These are phyloP conservation scores for Syrrhaptes paradoxus DNA, from an alignment of 2,113 vertebrate genomes.

Conservation along the genomic window DNA sequence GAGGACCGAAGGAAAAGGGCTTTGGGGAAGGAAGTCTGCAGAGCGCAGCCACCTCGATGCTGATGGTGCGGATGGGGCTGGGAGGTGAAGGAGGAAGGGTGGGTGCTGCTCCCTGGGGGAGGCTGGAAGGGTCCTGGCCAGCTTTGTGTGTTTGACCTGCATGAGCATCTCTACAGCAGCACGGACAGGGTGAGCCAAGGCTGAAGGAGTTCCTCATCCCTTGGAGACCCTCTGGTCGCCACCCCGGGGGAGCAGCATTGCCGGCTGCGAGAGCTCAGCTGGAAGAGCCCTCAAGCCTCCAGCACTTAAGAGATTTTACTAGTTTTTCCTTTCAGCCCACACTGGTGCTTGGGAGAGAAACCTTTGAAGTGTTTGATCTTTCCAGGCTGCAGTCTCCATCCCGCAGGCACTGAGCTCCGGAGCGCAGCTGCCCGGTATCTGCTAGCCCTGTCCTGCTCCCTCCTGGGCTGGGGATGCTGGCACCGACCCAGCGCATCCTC, in stretches of 20 bases:
- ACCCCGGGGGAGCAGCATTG: not conserved
- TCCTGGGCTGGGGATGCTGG: not conserved
- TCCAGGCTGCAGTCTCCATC: not conserved
- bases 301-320: not conserved
- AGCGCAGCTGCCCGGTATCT: not conserved
- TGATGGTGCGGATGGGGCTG: not conserved
- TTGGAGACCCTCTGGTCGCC: rapidly evolving
- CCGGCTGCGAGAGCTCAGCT: not conserved
- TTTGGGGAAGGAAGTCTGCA: not conserved
- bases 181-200: rapidly evolving
- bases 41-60: rapidly evolving
- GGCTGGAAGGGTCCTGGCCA: not conserved
- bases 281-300: not conserved
- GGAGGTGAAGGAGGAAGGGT: not conserved
- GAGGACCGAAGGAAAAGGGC: not conserved
- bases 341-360: rapidly evolving
- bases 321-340: not conserved
- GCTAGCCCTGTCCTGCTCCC: rapidly evolving
- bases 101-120: not conserved
- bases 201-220: not conserved
- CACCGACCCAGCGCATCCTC: rapidly evolving
- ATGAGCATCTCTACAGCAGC: rapidly evolving
- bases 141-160: not conserved
- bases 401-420: rapidly evolving
- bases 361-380: not conserved